Percentiles rank a stretch among this genome's conserved stretches.
Conservation (phyloP, 2,797 vertebrate species). For the Siniperca obscura region DNA sequence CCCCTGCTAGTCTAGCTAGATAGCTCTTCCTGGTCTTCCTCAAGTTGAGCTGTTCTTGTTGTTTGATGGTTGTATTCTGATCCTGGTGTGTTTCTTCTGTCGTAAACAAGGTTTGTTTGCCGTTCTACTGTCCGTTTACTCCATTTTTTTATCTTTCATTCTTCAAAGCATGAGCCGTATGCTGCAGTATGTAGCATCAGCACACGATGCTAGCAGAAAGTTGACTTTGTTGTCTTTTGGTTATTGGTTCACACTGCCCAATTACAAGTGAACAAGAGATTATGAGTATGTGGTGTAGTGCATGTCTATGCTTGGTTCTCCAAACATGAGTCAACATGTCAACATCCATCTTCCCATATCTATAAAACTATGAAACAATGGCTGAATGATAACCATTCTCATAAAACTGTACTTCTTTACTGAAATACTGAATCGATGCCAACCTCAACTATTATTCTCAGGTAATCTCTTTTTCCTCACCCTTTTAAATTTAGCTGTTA, state of each 20-base stretch:
- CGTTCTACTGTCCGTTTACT: too few species aligned
- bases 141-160: too few species aligned
- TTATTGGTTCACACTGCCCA: neutral
- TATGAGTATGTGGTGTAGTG: neutral
- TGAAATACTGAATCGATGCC: constrained; percentile 1
- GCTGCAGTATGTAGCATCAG: too few species aligned
- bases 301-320: neutral
- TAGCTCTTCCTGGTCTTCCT: too few species aligned
- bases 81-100: too few species aligned
- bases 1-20: too few species aligned
- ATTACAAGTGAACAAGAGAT: neutral
- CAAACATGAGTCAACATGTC: constrained; percentile 20
- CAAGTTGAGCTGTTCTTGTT: too few species aligned
- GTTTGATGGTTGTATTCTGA: too few species aligned
- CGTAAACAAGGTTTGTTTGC: too few species aligned
- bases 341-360: neutral
- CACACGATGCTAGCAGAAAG: neutral
- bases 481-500: constrained; percentile 52
- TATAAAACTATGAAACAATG: neutral
- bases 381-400: neutral
- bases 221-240: neutral
- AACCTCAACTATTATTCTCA: neutral
- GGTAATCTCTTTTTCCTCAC: constrained; percentile 22
- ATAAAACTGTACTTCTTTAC: neutral
- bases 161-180: too few species aligned